Evolutionary conservation across 2,888 invertebrate genomes (phyloP).

Genomic region (Dromius quadrimaculatus): DNA sequence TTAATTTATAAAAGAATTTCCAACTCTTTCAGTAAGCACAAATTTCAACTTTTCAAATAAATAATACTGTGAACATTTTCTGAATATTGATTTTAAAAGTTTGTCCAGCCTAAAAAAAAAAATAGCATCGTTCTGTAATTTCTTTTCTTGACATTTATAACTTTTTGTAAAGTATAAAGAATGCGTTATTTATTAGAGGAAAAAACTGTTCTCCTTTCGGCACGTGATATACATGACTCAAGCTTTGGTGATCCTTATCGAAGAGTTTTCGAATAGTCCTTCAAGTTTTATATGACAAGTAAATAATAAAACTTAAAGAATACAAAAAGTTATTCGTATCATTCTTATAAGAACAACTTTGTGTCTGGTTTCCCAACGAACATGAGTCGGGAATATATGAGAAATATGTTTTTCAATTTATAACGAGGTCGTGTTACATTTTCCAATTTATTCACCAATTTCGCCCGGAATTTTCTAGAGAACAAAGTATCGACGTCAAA

Average conservation of each 20-base stretch:
- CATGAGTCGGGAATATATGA: too few relatives aligned
- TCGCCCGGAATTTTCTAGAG: too few relatives aligned
- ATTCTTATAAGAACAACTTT: too few relatives aligned
- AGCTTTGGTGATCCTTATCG: background rate
- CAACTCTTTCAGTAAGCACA: background rate
- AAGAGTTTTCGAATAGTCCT: background rate
- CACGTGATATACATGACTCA: background rate
- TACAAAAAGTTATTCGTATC: background rate
- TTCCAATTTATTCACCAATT: too few relatives aligned
- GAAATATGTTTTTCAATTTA: too few relatives aligned
- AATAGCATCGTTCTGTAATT: constrained; percentile 30
- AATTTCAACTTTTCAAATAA: constrained; percentile 20
- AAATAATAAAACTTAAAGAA: constrained; percentile 5
- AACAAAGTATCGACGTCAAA: too few relatives aligned
- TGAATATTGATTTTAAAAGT: constrained; percentile 36
- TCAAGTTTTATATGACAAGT: constrained; percentile 2
- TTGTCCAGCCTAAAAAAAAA: constrained; percentile 21
- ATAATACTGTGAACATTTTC: constrained; percentile 6
- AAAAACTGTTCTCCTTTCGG: constrained; percentile 29
- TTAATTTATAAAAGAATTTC: constrained; percentile 5
- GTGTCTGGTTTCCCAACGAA: too few relatives aligned
- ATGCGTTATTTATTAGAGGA: constrained; percentile 32
- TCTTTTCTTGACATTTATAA: constrained; percentile 38
- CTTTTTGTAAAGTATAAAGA: constrained; percentile 30
- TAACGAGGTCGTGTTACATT: too few relatives aligned